A percentile compares a stretch with the other conserved stretches of the same genome.
phyloP scores from a whole-genome alignment of 2,888 invertebrate species.

The Pasiphila rectangulata region DNA sequence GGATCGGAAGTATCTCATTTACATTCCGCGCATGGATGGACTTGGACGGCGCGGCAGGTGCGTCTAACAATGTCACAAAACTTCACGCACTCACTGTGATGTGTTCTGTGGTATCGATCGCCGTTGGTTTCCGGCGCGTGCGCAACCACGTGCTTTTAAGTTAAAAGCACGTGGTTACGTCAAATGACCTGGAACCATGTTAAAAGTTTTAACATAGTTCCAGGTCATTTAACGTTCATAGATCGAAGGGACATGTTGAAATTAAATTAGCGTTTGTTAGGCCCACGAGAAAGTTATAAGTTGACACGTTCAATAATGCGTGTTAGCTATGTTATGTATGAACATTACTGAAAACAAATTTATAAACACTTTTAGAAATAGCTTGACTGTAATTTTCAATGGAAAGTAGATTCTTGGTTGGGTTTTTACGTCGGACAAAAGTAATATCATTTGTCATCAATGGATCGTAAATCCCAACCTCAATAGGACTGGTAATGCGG shows the following conservation, averaged over 20 bases:
- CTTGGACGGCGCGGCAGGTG: slow-evolving; percentile 46
- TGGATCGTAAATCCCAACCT: slow-evolving; percentile 47
- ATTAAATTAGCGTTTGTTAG: neutral
- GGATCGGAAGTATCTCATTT: slow-evolving; percentile 40
- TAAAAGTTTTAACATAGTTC: too few relatives aligned
- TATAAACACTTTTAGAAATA: too few relatives aligned
- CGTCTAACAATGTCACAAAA: slow-evolving; percentile 44
- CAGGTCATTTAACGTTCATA: slow-evolving; percentile 47
- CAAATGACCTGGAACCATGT: too few relatives aligned
- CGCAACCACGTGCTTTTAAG: slow-evolving; percentile 67
- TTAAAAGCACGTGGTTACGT: too few relatives aligned
- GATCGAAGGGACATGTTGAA: slow-evolving; percentile 47
- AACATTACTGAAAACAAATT: too few relatives aligned
- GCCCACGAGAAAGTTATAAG: too few relatives aligned
- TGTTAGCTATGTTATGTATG: too few relatives aligned
- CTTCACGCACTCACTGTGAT: slow-evolving; percentile 34
- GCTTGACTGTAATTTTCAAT: too few relatives aligned
- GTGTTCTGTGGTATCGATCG: slow-evolving; percentile 22
- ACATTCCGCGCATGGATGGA: slow-evolving; percentile 52
- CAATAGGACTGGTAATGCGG: slow-evolving; percentile 63
- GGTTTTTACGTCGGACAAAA: slow-evolving; percentile 3
- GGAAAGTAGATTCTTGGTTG: neutral
- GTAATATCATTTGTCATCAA: slow-evolving; percentile 30
- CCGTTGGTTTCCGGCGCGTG: slow-evolving; percentile 61
- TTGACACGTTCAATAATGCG: neutral